These are phyloP conservation scores for Sinodicranocentrus sp. DNA, from an alignment of 2,888 invertebrate species.

Conservation along the genomic window DNA sequence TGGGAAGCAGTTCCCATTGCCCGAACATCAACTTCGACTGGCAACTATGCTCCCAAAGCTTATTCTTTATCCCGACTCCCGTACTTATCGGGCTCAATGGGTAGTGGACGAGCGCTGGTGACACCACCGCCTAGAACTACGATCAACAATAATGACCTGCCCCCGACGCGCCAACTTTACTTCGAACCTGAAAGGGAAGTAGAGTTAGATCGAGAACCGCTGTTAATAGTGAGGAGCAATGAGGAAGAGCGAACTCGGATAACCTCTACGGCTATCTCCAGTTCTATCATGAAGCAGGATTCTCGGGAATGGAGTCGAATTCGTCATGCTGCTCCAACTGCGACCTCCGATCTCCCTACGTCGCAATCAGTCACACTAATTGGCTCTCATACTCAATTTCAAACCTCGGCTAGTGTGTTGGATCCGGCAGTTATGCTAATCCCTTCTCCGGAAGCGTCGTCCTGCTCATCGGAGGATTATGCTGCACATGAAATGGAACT, in stretches of 20 bases:
- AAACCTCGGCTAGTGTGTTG: slow-evolving; percentile 5
- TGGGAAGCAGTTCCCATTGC: slow-evolving; percentile 58
- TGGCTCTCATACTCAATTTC: background rate
- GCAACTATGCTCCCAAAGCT: slow-evolving; percentile 53
- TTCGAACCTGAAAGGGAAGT: slow-evolving; percentile 52
- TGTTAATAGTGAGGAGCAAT: slow-evolving; percentile 28
- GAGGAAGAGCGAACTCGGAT: background rate
- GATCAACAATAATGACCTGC: slow-evolving; percentile 59
- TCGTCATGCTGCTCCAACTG: background rate
- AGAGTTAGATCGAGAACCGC: slow-evolving; percentile 35
- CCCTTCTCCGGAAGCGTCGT: slow-evolving; percentile 59
- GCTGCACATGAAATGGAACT: slow-evolving; percentile 43
- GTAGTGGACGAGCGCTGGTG: slow-evolving; percentile 15
- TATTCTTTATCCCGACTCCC: slow-evolving; percentile 53
- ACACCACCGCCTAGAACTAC: slow-evolving; percentile 48
- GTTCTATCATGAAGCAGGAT: background rate
- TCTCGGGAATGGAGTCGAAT: background rate
- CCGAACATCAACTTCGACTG: slow-evolving; percentile 30
- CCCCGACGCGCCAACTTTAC: slow-evolving; percentile 35
- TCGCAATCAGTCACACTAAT: background rate
- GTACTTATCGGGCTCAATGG: slow-evolving; percentile 44
- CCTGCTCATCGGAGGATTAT: slow-evolving; percentile 57
- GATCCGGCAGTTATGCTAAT: slow-evolving; percentile 37
- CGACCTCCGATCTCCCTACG: background rate
- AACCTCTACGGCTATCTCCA: slow-evolving; percentile 25